Evolutionary conservation across 2,888 invertebrate species (phyloP), one percentile per base, ranked within the genome.

Genomic region (Abscondita cerata): DNA sequence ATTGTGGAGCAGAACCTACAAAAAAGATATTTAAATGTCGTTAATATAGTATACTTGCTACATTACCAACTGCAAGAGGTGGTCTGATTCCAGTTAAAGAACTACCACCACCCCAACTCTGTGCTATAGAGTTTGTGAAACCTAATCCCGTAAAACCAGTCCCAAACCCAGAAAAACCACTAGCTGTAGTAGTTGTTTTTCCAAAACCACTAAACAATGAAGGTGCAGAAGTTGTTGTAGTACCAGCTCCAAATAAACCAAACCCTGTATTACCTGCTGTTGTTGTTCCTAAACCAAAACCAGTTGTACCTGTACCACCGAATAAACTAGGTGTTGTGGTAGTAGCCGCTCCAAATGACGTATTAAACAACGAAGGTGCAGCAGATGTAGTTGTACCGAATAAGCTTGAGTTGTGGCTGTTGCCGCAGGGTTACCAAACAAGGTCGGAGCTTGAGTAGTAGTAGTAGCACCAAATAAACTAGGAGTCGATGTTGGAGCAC

Each of bases 201-300:
- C 83, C 83, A 68, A 85, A 85, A 1, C 83, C 83, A 15, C 83
- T 82, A 72, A 72, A 70, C 36, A 70, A 58, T n/a, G 70, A 64
- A 13, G 72, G 73, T 2, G 76, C 70, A n/a, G 75, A 64, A 12
- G 70, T 73, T 15, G 73, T 71, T 31, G 71, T 65, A 11, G 77
- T 74, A 65, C 76, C 75, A 25, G 71, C 68, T 31, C 76, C 76
- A 63, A 83, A 79, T 41, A 77, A 69, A 60, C 77, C 75, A 71
- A 80, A 78, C 52, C 73, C 69, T 41, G 73, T 55, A 25, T 66
- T 68, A 33, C 70, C 58, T 5, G 70, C 53, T 34, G 72, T 38
- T 5, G 73, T 69, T 2, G 73, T 57, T 74, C 76, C 25, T 73
- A 75, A 59, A 78, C 77, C 65, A 78, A 80, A 9, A 20, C 55